Percentiles rank a stretch among this genome's conserved stretches.
phyloP scores from a whole-genome alignment of 2,888 invertebrate species.

The Steromphala cineraria region DNA sequence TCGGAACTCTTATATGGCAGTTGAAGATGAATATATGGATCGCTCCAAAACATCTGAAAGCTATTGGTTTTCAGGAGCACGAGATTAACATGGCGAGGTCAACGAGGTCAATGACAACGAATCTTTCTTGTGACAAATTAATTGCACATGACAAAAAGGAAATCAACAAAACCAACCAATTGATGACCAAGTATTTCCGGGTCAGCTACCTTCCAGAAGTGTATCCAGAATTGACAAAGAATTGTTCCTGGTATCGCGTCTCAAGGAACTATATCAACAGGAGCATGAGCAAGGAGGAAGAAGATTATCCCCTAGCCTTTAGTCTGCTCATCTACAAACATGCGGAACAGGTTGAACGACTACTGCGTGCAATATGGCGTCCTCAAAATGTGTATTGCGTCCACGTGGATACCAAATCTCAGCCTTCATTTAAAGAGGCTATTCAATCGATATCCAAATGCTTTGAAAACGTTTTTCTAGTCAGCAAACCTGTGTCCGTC shows the following conservation, averaged over 20 bases:
- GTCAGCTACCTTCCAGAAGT: neutral
- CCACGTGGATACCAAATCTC: slow-evolving; percentile 57
- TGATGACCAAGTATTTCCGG: neutral
- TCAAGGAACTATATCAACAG: neutral
- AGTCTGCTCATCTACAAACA: slow-evolving; percentile 57
- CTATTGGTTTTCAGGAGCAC: too few species aligned
- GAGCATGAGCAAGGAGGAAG: slow-evolving; percentile 31
- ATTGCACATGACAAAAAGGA: neutral
- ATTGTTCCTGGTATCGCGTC: neutral
- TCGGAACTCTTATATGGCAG: too few species aligned
- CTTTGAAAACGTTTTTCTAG: slow-evolving; percentile 60
- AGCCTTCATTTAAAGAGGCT: slow-evolving; percentile 29
- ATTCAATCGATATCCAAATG: slow-evolving; percentile 44
- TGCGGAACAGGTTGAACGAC: slow-evolving; percentile 50
- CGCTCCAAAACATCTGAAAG: too few species aligned
- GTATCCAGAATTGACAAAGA: neutral
- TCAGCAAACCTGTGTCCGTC: slow-evolving; percentile 47
- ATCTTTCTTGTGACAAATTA: neutral
- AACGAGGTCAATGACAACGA: neutral
- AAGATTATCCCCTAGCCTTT: slow-evolving; percentile 57
- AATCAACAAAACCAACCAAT: neutral
- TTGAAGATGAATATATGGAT: too few species aligned
- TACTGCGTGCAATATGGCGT: slow-evolving; percentile 59
- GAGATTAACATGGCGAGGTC: too few species aligned
- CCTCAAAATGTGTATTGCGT: slow-evolving; percentile 68